Evolutionary conservation across 2,888 invertebrate species (phyloP).

Genomic region (Lasioglossum calceatum): DNA sequence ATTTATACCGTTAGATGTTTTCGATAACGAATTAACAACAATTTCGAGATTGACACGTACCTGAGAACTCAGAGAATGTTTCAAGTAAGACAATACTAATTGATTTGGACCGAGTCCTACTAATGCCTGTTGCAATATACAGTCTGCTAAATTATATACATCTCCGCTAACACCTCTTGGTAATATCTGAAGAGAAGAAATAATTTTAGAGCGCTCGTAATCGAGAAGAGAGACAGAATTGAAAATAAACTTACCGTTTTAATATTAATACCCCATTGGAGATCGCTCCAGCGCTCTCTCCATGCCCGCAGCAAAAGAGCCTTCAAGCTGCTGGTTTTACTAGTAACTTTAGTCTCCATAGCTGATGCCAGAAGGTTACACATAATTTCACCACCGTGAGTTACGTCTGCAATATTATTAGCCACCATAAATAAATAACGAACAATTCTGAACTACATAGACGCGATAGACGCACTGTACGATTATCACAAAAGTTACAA

Average conservation of each 20-base stretch:
- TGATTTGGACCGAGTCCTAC: constrained; percentile 97
- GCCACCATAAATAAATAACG: neutral
- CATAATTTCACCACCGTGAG: constrained; percentile 52
- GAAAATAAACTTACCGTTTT: constrained; percentile 89
- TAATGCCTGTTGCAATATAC: constrained; percentile 96
- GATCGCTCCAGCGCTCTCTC: constrained; percentile 97
- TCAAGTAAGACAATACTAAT: constrained; percentile 95
- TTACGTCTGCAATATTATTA: constrained; percentile 43
- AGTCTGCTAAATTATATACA: constrained; percentile 96
- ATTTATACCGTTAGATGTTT: constrained; percentile 1
- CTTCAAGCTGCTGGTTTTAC: constrained; percentile 93
- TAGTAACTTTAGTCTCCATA: constrained; percentile 93
- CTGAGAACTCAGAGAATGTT: constrained; percentile 96
- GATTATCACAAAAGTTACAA: neutral
- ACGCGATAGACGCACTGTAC: neutral
- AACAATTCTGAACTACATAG: neutral
- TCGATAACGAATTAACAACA: neutral
- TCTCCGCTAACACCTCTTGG: constrained; percentile 97
- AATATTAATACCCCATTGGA: constrained; percentile 98
- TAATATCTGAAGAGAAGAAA: constrained; percentile 85
- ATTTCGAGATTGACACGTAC: constrained; percentile 77
- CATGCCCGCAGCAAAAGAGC: constrained; percentile 94
- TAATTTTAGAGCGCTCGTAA: too few relatives aligned
- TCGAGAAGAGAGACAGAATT: neutral
- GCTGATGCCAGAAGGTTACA: constrained; percentile 72